A percentile compares a stretch with the other conserved stretches of the same genome.
These are phyloP conservation scores for Molossus alvarezi DNA, from an alignment of 2,797 vertebrate genomes.

Conservation along the genomic window DNA sequence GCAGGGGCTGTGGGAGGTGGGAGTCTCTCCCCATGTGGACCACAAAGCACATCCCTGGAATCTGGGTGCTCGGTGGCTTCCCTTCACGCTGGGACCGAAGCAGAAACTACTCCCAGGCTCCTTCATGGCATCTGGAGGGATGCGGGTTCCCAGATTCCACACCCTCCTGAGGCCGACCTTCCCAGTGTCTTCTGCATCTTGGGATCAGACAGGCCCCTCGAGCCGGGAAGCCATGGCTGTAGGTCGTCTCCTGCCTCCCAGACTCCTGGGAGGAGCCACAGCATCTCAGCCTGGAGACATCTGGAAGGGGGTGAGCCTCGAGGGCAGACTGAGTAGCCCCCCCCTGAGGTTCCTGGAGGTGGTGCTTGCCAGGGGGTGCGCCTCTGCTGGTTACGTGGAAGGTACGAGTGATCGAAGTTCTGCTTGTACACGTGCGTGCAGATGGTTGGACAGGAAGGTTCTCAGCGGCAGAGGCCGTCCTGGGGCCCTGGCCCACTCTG, in stretches of 20 bases:
- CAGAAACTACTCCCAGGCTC: neutral
- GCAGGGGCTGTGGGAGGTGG: neutral
- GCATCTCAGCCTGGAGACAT: neutral
- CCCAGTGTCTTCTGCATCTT: fast-evolving
- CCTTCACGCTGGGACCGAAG: neutral
- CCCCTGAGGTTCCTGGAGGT: neutral
- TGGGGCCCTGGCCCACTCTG: neutral
- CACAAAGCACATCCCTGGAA: neutral
- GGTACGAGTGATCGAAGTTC: neutral
- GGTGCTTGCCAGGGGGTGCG: fast-evolving
- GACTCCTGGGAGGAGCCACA: neutral
- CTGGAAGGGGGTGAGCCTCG: neutral
- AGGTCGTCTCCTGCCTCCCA: fast-evolving
- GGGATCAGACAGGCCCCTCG: neutral
- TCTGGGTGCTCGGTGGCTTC: neutral
- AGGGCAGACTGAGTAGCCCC: fast-evolving
- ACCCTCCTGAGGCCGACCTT: neutral
- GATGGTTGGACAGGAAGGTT: neutral
- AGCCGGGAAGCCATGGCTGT: neutral
- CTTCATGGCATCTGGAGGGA: fast-evolving
- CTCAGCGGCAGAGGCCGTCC: neutral
- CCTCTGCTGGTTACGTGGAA: neutral
- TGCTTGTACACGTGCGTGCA: fast-evolving
- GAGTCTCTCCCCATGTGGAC: neutral
- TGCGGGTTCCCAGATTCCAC: fast-evolving